phyloP scores from a whole-genome alignment of 2,797 vertebrate genomes.

The Botia almorhae region DNA sequence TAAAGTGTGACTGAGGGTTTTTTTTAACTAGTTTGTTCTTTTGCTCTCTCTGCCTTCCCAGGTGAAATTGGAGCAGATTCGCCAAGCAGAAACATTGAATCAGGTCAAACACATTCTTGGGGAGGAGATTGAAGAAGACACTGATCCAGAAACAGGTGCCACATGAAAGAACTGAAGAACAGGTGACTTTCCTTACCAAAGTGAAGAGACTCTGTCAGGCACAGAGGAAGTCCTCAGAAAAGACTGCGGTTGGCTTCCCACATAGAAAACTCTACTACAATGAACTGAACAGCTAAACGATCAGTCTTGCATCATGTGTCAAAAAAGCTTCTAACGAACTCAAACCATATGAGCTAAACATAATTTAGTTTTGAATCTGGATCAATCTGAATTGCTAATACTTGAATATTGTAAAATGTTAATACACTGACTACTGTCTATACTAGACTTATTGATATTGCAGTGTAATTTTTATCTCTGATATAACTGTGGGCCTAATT shows the following conservation, averaged over 20 bases:
- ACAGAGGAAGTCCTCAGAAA: conserved; percentile 20
- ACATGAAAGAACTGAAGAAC: conserved; percentile 68
- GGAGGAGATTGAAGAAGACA: conserved; percentile 67
- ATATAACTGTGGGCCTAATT: neutral
- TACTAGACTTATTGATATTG: conserved; percentile 2
- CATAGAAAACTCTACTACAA: neutral
- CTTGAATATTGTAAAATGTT: neutral
- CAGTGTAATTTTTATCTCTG: neutral
- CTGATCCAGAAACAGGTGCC: conserved; percentile 69
- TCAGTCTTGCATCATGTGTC: neutral
- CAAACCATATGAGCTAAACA: neutral
- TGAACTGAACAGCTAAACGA: conserved; percentile 1
- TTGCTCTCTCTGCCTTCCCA: conserved; percentile 56
- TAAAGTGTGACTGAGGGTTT: too few species aligned
- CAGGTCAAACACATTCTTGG: conserved; percentile 83
- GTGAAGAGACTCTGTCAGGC: conserved; percentile 18
- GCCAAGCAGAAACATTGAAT: conserved; percentile 83
- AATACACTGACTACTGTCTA: conserved; percentile 29
- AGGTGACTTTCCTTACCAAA: conserved; percentile 38
- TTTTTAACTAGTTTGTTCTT: neutral
- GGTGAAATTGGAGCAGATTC: conserved; percentile 87
- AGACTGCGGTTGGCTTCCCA: neutral
- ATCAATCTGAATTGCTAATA: conserved; percentile 1
- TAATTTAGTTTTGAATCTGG: conserved; percentile 23
- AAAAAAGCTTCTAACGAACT: neutral